Base-by-base conservation (phyloP, 2,888 invertebrate genomes). In the Ecliptopera silaceata region DNA sequence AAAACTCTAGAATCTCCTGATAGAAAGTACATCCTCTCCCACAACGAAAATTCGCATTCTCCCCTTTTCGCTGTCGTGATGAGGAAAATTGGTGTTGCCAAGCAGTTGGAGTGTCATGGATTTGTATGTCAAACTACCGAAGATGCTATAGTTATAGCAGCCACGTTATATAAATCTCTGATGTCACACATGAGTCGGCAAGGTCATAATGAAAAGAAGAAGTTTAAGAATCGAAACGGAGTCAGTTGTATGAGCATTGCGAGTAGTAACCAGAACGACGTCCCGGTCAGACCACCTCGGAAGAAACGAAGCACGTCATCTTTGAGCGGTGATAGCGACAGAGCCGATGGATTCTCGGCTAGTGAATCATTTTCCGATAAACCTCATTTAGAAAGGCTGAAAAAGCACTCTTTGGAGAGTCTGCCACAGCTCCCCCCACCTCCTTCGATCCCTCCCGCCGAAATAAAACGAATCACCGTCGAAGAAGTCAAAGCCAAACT, bases 41-140 rank as follows among this genome's bases (percentile, higher is more conserved):
- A 87, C 80, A 92, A 92, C 76, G 92, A 93, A 75, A 93, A 92
- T 68, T 92, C 94, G 13, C 96, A 97, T 85, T 96, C 96, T 12
- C 97, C 97, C 0, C 93, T 97, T 71, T 97, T 97, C 86, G 96
- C 97, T 44, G 97, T 97, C 22, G 97, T 97, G 55, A 97, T 97
- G 97, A 93, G 97, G 71, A 94, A 95, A 75, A 93, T 94, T 47
- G 95, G 94, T 42, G 94, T 95, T 17, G 95, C 95, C 1, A 95
- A 96, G 76, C 93, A 95, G 69, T 87, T 97, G 62, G 97, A 97
- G 89, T 97, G 97, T 84, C 97, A 97, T 90, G 97, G 96, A 42
- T 97, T 97, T 86, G 95, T 97, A 69, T 97, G 97, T 84, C 95
- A 95, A 82, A 95, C 95, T 72, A 95, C 97, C 29, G 97, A 97